Evolutionary conservation across 2,113 vertebrate species (phyloP).

Genomic region (Ranitomeya variabilis): DNA sequence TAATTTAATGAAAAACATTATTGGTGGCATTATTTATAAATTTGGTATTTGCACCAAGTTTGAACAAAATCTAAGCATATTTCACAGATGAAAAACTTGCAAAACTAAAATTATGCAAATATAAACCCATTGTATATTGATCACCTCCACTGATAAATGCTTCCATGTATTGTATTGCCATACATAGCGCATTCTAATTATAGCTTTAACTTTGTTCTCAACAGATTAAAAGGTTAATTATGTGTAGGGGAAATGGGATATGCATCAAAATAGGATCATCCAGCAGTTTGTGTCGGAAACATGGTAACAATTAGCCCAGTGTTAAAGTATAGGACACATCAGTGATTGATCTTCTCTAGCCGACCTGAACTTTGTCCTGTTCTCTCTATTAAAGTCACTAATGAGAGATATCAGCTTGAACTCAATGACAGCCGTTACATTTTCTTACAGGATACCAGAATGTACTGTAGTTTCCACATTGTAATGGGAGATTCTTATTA

Average conservation of each 20-base stretch:
- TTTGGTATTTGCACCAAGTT: too few relatives aligned
- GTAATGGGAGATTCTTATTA: neutral
- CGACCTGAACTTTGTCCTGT: conserved; percentile 43
- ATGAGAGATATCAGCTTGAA: conserved; percentile 33
- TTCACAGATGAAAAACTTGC: neutral
- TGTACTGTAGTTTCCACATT: neutral
- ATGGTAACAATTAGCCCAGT: conserved; percentile 25
- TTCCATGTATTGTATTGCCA: neutral
- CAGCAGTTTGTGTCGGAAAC: conserved; percentile 30
- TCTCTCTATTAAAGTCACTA: conserved; percentile 31
- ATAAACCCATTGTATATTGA: neutral
- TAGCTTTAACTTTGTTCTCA: conserved; percentile 22
- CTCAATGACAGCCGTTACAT: neutral
- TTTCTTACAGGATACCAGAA: neutral
- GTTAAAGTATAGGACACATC: conserved; percentile 1
- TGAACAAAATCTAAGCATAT: neutral
- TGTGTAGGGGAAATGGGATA: conserved; percentile 5
- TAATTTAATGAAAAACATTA: too few relatives aligned
- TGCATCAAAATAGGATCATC: conserved; percentile 27
- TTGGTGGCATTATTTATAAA: too few relatives aligned
- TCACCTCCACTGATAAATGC: neutral
- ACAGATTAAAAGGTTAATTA: conserved; percentile 29
- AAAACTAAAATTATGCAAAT: neutral
- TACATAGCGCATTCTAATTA: neutral
- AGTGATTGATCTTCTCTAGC: conserved; percentile 35